Evolutionary conservation across 1,140 invertebrate species (phyloP).

Genomic region (Lamellibrachia luymesi): DNA sequence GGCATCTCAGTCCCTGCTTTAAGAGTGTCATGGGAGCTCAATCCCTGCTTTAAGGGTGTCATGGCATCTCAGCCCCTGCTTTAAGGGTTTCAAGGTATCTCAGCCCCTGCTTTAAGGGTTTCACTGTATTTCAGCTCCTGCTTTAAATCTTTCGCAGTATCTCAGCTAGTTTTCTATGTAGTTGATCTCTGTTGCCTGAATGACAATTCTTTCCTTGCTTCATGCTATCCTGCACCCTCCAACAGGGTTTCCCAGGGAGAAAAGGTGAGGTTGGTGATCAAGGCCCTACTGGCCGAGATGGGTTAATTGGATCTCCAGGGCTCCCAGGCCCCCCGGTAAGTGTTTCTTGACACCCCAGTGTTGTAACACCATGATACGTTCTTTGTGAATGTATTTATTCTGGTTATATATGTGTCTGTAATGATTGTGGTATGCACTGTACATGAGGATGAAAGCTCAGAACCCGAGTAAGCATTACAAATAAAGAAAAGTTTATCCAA

Average conservation of each 20-base stretch:
- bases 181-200: neutral
- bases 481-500: too few species aligned
- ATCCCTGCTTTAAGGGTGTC: neutral
- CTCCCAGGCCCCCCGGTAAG: conserved; percentile 27
- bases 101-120: neutral
- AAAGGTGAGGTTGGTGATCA: conserved; percentile 29
- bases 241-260: conserved; percentile 29
- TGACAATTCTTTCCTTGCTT: conserved; percentile 13
- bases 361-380: neutral
- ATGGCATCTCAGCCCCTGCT: neutral
- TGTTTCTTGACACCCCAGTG: neutral
- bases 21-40: neutral
- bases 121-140: neutral
- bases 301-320: conserved; percentile 32
- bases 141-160: neutral
- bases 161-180: neutral
- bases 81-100: neutral
- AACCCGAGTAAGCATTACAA: too few species aligned
- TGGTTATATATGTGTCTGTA: neutral
- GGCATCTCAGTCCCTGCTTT: too few species aligned
- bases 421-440: too few species aligned
- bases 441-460: too few species aligned
- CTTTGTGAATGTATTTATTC: neutral
- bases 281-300: conserved; percentile 30
- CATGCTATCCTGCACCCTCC: neutral